Percentiles rank a stretch among this genome's conserved stretches.
These are phyloP conservation scores for Sebastes umbrosus DNA, from an alignment of 2,797 vertebrate genomes.

Conservation along the genomic window DNA sequence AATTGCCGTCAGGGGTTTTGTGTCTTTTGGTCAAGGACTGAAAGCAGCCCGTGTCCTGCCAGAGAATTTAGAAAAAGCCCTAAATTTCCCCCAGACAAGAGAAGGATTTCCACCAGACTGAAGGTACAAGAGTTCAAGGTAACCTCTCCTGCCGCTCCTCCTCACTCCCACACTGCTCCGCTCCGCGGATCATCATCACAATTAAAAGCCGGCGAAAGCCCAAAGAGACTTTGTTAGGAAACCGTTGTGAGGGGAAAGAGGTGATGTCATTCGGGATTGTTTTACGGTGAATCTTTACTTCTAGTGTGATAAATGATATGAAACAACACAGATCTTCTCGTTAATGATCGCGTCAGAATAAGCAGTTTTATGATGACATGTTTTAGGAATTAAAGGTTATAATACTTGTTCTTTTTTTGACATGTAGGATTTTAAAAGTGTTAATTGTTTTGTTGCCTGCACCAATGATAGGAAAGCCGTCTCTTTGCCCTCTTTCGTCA, in stretches of 20 bases:
- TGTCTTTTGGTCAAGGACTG: constrained; percentile 43
- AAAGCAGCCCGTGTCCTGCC: constrained; percentile 55
- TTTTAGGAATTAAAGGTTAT: neutral
- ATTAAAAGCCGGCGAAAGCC: constrained; percentile 18
- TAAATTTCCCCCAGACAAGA: constrained; percentile 54
- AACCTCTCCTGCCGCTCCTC: constrained; percentile 54
- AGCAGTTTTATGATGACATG: neutral
- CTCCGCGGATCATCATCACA: constrained; percentile 7
- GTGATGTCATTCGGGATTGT: constrained; percentile 3
- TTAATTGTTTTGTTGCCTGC: neutral
- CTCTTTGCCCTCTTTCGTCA: too few species aligned
- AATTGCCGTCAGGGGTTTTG: neutral
- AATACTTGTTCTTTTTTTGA: neutral
- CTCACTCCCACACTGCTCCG: constrained; percentile 46
- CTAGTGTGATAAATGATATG: neutral
- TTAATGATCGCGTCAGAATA: rapidly evolving
- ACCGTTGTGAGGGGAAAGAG: constrained; percentile 13
- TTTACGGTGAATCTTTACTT: neutral
- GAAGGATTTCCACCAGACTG: constrained; percentile 58
- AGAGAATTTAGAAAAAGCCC: constrained; percentile 54
- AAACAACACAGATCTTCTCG: neutral
- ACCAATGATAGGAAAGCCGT: neutral
- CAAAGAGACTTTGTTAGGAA: constrained; percentile 22
- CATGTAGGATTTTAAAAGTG: too few species aligned
- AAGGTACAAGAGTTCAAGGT: constrained; percentile 66